Conservation (phyloP, 1,140 invertebrate genomes). For the Piezodorus guildinii region DNA sequence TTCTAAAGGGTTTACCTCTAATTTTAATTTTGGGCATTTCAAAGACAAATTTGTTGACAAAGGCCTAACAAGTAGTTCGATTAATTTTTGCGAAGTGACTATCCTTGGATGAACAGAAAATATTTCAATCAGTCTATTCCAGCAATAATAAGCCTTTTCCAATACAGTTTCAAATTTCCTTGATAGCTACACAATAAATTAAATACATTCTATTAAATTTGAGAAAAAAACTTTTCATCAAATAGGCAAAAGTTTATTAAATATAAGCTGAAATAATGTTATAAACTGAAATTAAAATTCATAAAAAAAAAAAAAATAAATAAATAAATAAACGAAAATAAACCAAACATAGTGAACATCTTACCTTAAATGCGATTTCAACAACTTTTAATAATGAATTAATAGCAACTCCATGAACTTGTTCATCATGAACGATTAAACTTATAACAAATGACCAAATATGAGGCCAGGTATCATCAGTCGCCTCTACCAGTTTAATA, state of each 20-base stretch:
- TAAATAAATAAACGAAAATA: too few species aligned
- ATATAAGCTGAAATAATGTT: too few species aligned
- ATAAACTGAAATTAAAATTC: too few species aligned
- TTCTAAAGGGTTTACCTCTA: neutral
- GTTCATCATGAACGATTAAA: neutral
- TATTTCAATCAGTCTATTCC: constrained; percentile 5
- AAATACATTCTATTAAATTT: too few species aligned
- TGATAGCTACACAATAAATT: neutral
- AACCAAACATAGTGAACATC: neutral
- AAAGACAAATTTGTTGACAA: constrained; percentile 4
- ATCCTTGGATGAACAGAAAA: constrained; percentile 1
- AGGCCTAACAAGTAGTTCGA: constrained; percentile 5
- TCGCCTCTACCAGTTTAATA: neutral
- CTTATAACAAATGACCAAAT: neutral
- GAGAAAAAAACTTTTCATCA: too few species aligned
- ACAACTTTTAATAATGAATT: constrained; percentile 8
- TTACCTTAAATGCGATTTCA: constrained; percentile 9
- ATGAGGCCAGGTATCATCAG: neutral
- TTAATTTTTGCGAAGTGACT: neutral
- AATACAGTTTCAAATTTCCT: neutral
- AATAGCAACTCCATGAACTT: constrained; percentile 6
- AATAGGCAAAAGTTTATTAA: too few species aligned
- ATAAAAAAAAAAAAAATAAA: too few species aligned
- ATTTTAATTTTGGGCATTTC: constrained; percentile 8
- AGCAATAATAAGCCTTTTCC: constrained; percentile 8